phyloP scores from a whole-genome alignment of 53 echinoderm and acorn worm species.

The Crossaster papposus region DNA sequence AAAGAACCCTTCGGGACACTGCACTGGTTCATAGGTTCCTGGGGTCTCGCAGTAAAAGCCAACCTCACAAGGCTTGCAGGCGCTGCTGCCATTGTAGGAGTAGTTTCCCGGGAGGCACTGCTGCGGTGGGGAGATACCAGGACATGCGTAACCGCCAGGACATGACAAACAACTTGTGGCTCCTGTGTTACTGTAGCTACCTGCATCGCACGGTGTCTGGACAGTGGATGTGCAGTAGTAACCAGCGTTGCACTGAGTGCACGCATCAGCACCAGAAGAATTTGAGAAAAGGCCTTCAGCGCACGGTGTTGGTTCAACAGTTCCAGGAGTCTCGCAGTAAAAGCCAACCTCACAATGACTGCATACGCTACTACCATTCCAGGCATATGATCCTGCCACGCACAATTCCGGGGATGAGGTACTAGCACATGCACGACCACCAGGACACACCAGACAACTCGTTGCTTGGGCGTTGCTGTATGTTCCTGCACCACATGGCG shows the following conservation, averaged over 20 bases:
- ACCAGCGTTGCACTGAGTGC: conserved; percentile 69
- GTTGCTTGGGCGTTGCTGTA: conserved; percentile 82
- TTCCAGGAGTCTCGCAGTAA: conserved; percentile 76
- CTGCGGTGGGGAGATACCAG: conserved; percentile 39
- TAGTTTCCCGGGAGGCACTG: conserved; percentile 71
- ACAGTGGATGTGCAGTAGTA: conserved; percentile 75
- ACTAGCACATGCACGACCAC: conserved; percentile 77
- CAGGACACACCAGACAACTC: conserved; percentile 79
- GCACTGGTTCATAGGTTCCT: conserved; percentile 73
- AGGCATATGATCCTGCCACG: conserved; percentile 71
- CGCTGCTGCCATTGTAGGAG: conserved; percentile 76
- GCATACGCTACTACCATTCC: conserved; percentile 78
- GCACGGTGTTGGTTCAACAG: conserved; percentile 76
- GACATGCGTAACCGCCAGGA: conserved; percentile 80
- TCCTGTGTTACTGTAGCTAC: conserved; percentile 81
- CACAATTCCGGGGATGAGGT: conserved; percentile 43
- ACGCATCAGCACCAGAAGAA: conserved; percentile 58
- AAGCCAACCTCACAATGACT: conserved; percentile 71
- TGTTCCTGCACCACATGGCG: conserved; percentile 70
- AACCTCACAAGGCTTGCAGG: conserved; percentile 69
- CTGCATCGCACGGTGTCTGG: conserved; percentile 67
- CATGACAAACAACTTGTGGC: conserved; percentile 77
- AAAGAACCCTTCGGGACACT: conserved; percentile 81
- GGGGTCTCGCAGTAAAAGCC: conserved; percentile 78
- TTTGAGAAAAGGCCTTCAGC: conserved; percentile 74